Percentiles rank a stretch among this genome's conserved stretches.
Conservation (phyloP, 2,888 invertebrate species). For the Luperina testacea region DNA sequence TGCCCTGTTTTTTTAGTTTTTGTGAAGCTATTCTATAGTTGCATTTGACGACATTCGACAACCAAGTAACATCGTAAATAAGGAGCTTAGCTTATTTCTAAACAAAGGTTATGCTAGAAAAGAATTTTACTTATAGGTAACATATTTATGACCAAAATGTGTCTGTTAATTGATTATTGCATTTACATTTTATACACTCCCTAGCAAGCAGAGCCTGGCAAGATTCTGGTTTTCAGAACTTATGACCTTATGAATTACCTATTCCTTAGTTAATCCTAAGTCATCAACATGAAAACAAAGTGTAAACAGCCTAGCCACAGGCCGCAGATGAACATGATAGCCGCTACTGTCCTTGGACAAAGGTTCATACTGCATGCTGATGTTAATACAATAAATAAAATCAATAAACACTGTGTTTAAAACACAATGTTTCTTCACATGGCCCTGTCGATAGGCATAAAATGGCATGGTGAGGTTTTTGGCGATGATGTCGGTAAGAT, state of each 20-base stretch:
- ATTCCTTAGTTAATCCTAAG: not conserved
- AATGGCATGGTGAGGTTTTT: not conserved
- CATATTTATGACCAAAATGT: too few relatives aligned
- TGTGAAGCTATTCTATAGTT: too few relatives aligned
- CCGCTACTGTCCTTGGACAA: constrained; percentile 20
- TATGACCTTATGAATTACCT: not conserved
- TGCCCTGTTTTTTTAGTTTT: too few relatives aligned
- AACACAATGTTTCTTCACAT: not conserved
- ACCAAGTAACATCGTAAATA: not conserved
- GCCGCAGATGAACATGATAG: constrained; percentile 38
- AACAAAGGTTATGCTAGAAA: not conserved
- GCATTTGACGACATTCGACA: not conserved
- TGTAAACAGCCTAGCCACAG: constrained; percentile 35
- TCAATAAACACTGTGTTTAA: not conserved
- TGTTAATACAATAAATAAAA: not conserved
- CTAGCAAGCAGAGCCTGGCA: not conserved
- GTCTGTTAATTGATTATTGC: not conserved
- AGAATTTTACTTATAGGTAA: not conserved
- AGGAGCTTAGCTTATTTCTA: not conserved
- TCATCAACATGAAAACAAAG: constrained; percentile 16
- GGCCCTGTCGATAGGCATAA: not conserved
- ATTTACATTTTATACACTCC: not conserved
- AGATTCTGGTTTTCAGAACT: not conserved
- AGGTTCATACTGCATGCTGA: not conserved
- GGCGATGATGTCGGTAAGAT: not conserved